Evolutionary conservation across 2,797 vertebrate species (phyloP), one percentile per base, ranked within the genome.

Genomic region (Pseudochirops corinnae): DNA sequence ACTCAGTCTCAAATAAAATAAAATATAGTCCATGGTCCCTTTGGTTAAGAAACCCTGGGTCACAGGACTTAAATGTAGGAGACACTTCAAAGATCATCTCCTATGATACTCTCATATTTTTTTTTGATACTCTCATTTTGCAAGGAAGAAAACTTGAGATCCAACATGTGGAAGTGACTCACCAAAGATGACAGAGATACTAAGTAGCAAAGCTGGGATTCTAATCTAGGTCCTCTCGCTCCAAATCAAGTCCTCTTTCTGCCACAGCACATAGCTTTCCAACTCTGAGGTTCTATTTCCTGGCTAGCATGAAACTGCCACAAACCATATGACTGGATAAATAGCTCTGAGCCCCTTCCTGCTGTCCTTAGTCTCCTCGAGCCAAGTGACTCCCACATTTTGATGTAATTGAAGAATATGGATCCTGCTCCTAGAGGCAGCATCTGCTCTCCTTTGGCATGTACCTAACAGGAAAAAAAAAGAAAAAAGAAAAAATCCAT

Each of bases 201-300:
- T 39, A 39, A 21, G 5, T 39, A 74, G n/a, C 16, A 39, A 74
- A 74, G 5, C n/a, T 39, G n/a, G 33, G n/a, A 74, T 74, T 74
- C 16, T 7, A 74, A 74, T 74, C 67, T 74, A 74, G 67, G 18
- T 74, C n/a, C n/a, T 74, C n/a, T 74, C 18, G 33, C 18, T 39
- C 67, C 67, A 74, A 39, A 39, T 24, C 67, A 74, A 74, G 18
- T 74, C 6, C n/a, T 39, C 31, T 67, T 39, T 39, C 67, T 74
- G 18, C n/a, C n/a, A 74, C n/a, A 74, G n/a, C 67, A 74, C 18
- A n/a, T 24, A 74, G 67, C n/a, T 39, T 67, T 74, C n/a, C 67
- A 39, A 74, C n/a, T 39, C n/a, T 74, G n/a, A n/a, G n/a, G 18
- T 96, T 97, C 91, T 96, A 4, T 91, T 92, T 93, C 92, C 94